These are phyloP conservation scores for Cryptotis parvus DNA, from an alignment of 2,113 vertebrate genomes.

Conservation along the genomic window DNA sequence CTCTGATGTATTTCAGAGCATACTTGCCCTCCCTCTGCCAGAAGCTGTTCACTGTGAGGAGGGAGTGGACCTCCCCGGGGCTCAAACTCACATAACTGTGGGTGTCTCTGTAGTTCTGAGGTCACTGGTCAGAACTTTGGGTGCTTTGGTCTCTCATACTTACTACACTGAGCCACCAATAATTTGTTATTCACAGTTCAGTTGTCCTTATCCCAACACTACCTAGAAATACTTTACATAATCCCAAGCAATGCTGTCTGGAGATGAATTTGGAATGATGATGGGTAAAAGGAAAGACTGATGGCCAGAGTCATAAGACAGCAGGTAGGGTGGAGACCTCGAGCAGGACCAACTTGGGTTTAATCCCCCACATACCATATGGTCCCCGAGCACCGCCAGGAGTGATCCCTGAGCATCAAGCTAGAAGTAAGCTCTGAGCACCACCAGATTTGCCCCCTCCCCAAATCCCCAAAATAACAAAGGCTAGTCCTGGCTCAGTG, in stretches of 20 bases:
- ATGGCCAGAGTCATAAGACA: no score
- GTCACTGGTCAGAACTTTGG: no score
- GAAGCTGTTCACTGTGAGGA: not conserved
- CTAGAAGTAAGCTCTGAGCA: not conserved
- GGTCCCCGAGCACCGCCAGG: no score
- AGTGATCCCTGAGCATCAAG: no score
- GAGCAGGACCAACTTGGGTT: no score
- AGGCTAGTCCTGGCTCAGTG: no score
- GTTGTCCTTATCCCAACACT: not conserved
- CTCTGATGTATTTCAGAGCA: not conserved
- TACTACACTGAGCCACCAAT: no score
- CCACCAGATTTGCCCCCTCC: not conserved
- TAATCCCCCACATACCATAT: no score
- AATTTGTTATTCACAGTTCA: not conserved
- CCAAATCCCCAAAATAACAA: no score
- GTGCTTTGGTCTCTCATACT: not conserved
- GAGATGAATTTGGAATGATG: not conserved
- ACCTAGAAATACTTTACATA: not conserved
- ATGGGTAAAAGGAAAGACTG: not conserved
- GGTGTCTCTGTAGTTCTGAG: not conserved
- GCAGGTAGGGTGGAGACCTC: no score
- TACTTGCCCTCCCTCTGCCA: slow-evolving; percentile 1
- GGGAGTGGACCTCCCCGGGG: not conserved
- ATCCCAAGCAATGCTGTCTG: not conserved
- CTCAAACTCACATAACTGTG: not conserved